Evolutionary conservation across 2,113 vertebrate genomes (phyloP).

Genomic region (Oreotrochilus melanogaster): DNA sequence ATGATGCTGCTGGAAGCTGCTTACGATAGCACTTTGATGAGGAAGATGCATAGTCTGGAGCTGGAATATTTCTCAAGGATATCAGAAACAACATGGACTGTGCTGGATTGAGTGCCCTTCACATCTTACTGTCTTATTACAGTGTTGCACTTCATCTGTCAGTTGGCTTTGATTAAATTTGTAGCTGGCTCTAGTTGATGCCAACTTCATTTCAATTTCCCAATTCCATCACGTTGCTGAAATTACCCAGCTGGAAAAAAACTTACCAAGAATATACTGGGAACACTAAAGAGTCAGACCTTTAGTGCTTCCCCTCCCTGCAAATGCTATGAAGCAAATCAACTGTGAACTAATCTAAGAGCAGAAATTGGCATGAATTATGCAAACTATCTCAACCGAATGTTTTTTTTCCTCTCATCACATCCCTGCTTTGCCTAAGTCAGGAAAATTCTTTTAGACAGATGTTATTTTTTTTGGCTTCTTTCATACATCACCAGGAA

Average conservation of each 20-base stretch:
- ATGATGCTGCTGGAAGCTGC: not conserved
- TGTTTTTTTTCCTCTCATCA: not conserved
- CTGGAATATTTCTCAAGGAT: not conserved
- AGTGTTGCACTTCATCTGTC: not conserved
- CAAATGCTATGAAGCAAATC: not conserved
- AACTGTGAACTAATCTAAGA: conserved; percentile 25
- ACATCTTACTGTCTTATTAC: not conserved
- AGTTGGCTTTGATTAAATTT: not conserved
- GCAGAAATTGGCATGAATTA: conserved; percentile 26
- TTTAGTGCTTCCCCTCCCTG: not conserved
- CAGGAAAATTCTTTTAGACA: conserved; percentile 35
- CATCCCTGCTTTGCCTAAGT: not conserved
- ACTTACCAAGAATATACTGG: not conserved
- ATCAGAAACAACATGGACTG: not conserved
- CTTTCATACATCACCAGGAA: conserved; percentile 9
- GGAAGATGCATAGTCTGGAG: not conserved
- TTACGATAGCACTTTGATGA: not conserved
- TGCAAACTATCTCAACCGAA: not conserved
- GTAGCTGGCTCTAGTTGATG: not conserved
- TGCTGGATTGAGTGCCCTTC: not conserved
- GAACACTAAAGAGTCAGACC: not conserved
- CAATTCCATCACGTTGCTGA: not conserved
- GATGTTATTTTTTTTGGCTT: conserved; percentile 19
- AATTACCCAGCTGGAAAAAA: not conserved
- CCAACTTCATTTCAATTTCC: not conserved